These are phyloP conservation scores for Sitta carolinensis DNA, from an alignment of 2,797 vertebrate genomes.

Conservation along the genomic window DNA sequence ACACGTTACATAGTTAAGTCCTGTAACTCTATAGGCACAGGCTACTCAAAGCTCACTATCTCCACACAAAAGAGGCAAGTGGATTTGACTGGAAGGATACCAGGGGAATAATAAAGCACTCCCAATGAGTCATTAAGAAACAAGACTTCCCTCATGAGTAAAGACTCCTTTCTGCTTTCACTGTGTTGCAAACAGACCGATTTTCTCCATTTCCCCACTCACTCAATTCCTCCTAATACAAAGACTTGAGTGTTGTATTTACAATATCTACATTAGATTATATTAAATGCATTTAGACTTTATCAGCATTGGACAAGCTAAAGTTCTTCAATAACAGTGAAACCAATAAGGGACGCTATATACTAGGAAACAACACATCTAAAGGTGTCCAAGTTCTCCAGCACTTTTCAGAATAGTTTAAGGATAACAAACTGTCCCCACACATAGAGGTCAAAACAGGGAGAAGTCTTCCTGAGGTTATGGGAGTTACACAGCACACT, in stretches of 20 bases:
- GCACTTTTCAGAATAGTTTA: neutral
- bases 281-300: neutral
- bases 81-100: neutral
- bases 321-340: neutral
- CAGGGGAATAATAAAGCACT: neutral
- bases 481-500: neutral
- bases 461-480: neutral
- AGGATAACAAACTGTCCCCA: neutral
- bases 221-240: neutral
- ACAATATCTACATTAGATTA: neutral
- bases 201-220: neutral
- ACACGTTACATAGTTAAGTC: neutral
- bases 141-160: neutral
- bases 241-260: neutral
- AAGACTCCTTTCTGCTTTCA: neutral
- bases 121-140: neutral
- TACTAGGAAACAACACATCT: neutral
- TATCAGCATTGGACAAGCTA: neutral
- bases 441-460: neutral
- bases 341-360: neutral
- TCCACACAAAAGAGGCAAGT: accelerated
- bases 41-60: neutral
- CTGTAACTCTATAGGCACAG: neutral
- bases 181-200: accelerated
- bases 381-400: neutral